These are phyloP conservation scores for Chamaetylas fuelleborni DNA, from an alignment of 2,113 vertebrate species.

Conservation along the genomic window DNA sequence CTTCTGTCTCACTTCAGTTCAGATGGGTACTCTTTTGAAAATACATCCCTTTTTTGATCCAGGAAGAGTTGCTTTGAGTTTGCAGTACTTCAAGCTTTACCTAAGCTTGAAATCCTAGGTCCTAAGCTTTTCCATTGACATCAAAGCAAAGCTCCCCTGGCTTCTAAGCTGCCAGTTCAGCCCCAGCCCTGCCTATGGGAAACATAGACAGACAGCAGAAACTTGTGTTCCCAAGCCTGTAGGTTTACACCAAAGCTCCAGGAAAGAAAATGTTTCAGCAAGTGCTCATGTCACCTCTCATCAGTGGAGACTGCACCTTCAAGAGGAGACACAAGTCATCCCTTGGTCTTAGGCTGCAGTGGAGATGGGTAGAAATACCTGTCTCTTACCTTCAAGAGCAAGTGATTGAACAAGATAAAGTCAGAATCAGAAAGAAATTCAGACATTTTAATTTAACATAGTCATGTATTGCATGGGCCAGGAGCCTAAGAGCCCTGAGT, in stretches of 20 bases:
- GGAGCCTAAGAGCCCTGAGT: not conserved
- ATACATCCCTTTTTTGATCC: not conserved
- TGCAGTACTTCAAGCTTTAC: not conserved
- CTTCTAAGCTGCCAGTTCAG: not conserved
- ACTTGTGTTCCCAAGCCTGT: not conserved
- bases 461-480: accelerated
- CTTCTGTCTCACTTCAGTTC: not conserved
- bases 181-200: not conserved
- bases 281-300: accelerated
- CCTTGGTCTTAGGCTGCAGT: not conserved
- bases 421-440: not conserved
- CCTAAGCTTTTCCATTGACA: not conserved
- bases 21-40: not conserved
- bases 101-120: not conserved
- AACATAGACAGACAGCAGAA: not conserved
- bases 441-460: not conserved
- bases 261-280: not conserved
- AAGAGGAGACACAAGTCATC: not conserved
- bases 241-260: not conserved
- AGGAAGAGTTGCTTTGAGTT: not conserved
- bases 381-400: not conserved
- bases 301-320: not conserved
- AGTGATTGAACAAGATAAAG: not conserved
- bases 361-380: not conserved
- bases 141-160: not conserved